Evolutionary conservation across 2,797 vertebrate genomes (phyloP).

Genomic region (Leucoraja ocellata): DNA sequence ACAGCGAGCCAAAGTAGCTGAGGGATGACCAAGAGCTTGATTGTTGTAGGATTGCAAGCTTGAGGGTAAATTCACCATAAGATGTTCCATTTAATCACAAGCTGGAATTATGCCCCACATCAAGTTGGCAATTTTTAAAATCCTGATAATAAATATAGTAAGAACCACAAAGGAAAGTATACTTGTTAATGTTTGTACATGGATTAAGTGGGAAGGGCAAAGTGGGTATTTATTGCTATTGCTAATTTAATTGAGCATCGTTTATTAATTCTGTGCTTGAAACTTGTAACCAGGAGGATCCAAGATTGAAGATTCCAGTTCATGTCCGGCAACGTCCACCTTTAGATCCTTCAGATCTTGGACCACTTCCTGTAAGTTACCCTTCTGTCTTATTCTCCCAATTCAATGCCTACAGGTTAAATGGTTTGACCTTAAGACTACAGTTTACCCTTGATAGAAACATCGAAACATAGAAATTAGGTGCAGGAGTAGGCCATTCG

Average conservation of each 20-base stretch:
- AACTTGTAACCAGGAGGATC: constrained; percentile 76
- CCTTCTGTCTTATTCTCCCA: neutral
- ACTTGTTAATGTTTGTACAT: neutral
- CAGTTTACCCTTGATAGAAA: neutral
- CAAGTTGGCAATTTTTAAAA: neutral
- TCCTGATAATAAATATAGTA: neutral
- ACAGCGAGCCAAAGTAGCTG: neutral
- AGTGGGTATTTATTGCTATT: neutral
- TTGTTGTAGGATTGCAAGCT: neutral
- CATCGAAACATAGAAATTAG: too few species aligned
- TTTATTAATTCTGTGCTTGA: constrained; percentile 39
- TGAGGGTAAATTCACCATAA: neutral
- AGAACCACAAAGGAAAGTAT: neutral
- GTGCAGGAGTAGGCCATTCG: too few species aligned
- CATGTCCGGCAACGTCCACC: constrained; percentile 67
- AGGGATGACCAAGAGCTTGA: neutral
- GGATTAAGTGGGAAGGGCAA: neutral
- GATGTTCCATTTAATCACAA: neutral
- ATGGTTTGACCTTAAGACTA: too few species aligned
- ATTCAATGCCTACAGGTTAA: neutral
- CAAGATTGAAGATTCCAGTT: constrained; percentile 74
- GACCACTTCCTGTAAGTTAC: constrained; percentile 76
- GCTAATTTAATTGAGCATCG: constrained; percentile 42
- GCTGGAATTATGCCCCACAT: neutral
- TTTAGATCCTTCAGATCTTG: constrained; percentile 76